Conservation (phyloP, 2,113 vertebrate species). For the Paratilapia polleni region DNA sequence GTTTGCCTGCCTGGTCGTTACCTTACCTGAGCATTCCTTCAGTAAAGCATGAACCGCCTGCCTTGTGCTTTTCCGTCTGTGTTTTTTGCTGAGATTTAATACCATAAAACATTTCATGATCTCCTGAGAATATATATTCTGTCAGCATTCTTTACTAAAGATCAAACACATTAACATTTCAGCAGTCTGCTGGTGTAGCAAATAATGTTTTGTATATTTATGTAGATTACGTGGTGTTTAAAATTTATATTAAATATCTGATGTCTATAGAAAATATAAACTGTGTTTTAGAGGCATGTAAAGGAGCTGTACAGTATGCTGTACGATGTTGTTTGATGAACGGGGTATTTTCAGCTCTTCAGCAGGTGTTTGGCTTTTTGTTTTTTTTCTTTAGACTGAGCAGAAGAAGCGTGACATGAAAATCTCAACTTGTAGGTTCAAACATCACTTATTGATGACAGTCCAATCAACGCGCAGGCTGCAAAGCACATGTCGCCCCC, state of each 20-base stretch:
- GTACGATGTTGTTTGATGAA: background rate
- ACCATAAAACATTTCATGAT: background rate
- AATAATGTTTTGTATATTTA: background rate
- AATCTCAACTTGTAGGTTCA: background rate
- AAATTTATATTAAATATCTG: background rate
- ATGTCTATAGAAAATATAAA: background rate
- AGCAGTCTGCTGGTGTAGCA: no score
- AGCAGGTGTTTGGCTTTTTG: background rate
- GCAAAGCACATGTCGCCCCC: background rate
- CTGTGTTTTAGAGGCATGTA: background rate
- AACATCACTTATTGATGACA: slow-evolving; percentile 5
- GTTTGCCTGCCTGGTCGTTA: background rate
- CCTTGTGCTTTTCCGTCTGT: background rate
- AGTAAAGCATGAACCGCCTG: background rate
- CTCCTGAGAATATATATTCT: background rate
- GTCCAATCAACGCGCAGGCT: background rate
- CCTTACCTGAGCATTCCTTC: background rate
- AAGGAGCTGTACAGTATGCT: background rate
- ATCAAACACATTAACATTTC: background rate
- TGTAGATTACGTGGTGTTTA: background rate
- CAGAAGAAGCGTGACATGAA: background rate
- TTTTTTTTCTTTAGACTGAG: background rate
- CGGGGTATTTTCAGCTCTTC: background rate
- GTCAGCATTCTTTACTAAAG: background rate
- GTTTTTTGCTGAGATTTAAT: background rate